Conservation (phyloP, 2,888 invertebrate species). For the Prenolepis imparis region DNA sequence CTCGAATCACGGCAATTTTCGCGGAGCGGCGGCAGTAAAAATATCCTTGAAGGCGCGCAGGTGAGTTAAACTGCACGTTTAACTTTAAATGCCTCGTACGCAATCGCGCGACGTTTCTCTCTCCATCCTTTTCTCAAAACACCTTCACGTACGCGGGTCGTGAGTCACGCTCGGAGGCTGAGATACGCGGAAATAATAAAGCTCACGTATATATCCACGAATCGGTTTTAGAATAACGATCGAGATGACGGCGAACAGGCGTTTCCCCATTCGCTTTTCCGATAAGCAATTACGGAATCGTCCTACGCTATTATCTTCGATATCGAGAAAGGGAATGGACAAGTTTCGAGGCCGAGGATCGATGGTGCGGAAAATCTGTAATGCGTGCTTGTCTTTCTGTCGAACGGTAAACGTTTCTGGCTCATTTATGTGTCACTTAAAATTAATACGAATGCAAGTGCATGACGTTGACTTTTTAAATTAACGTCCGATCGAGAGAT, state of each 20-base stretch:
- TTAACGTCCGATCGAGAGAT: not conserved
- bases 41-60: conserved; percentile 46
- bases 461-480: not conserved
- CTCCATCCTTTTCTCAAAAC: conserved; percentile 39
- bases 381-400: not conserved
- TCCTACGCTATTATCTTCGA: conserved; percentile 25
- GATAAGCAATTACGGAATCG: conserved; percentile 41
- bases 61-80: conserved; percentile 48
- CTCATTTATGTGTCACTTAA: not conserved
- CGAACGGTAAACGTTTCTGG: not conserved
- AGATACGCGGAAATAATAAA: conserved; percentile 49
- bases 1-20: conserved; percentile 38
- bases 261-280: conserved; percentile 14
- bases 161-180: conserved; percentile 41
- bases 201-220: not conserved
- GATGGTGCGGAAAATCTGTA: conserved; percentile 19
- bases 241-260: not conserved
- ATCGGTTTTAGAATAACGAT: conserved; percentile 33
- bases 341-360: conserved; percentile 20
- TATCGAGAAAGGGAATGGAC: conserved; percentile 23
- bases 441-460: not conserved
- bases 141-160: conserved; percentile 40
- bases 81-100: conserved; percentile 40
- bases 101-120: conserved; percentile 40
- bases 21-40: conserved; percentile 24